These are phyloP conservation scores for Panthera uncia DNA, from an alignment of 2,113 vertebrate species.

Conservation along the genomic window DNA sequence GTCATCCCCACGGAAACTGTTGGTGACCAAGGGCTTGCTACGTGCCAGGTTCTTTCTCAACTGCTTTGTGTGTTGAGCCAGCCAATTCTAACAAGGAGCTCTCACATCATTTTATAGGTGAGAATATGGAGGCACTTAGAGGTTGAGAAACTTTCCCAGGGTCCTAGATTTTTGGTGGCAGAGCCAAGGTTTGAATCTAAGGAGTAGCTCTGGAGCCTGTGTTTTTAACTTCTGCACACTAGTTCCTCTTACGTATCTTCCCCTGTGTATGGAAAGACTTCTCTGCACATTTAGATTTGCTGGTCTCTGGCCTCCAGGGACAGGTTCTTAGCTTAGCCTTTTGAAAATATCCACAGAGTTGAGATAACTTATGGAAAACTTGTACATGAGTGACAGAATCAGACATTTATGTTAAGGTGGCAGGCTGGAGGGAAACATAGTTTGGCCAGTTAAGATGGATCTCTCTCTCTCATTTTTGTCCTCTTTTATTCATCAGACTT, in stretches of 20 bases:
- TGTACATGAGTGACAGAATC: background rate
- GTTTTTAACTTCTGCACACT: background rate
- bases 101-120: background rate
- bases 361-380: background rate
- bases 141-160: background rate
- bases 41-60: background rate
- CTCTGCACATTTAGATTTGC: background rate
- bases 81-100: background rate
- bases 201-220: background rate
- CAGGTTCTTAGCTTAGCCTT: background rate
- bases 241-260: background rate
- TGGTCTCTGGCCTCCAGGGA: background rate
- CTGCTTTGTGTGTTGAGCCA: background rate
- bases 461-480: background rate
- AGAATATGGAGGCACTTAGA: background rate
- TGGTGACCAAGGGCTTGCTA: rapidly evolving
- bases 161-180: background rate
- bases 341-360: background rate
- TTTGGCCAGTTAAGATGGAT: background rate
- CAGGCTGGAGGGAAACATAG: background rate
- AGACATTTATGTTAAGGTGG: background rate
- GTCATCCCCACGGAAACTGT: background rate
- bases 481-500: background rate
- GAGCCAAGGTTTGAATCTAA: background rate
- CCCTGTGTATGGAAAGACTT: background rate